Evolutionary conservation across 2,888 invertebrate genomes (phyloP).

Genomic region (Holacanthella duospinosa): DNA sequence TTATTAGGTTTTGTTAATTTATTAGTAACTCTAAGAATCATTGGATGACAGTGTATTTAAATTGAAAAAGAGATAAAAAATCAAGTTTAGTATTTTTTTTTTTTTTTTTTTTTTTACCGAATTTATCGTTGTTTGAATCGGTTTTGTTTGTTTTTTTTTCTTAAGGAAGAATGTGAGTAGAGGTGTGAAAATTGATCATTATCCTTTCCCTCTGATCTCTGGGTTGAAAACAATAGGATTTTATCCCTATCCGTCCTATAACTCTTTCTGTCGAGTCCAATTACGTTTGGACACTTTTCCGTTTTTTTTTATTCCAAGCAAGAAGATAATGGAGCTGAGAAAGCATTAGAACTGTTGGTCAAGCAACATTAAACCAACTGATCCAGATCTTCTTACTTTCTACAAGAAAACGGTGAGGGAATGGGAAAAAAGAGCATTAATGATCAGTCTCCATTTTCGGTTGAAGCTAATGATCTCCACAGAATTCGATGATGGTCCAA

Average conservation of each 20-base stretch:
- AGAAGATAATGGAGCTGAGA: background rate
- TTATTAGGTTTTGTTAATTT: too few species aligned
- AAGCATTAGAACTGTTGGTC: background rate
- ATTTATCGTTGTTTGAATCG: too few species aligned
- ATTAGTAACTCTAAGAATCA: too few species aligned
- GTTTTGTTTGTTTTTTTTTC: background rate
- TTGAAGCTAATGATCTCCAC: background rate
- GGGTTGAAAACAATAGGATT: constrained; percentile 3
- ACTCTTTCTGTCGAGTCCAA: background rate
- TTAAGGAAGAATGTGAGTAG: background rate
- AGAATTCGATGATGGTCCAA: too few species aligned
- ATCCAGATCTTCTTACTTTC: constrained; percentile 1
- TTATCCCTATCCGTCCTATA: background rate
- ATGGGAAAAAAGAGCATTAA: background rate
- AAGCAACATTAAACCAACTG: constrained; percentile 2
- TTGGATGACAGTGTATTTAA: too few species aligned
- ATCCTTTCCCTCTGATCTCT: background rate
- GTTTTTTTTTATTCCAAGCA: too few species aligned
- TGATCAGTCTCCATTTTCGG: background rate
- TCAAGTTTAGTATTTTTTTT: too few species aligned
- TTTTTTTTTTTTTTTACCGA: too few species aligned
- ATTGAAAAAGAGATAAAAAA: too few species aligned
- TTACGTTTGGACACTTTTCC: background rate
- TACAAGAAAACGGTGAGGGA: too few species aligned
- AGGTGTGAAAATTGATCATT: constrained; percentile 6